phyloP scores from a whole-genome alignment of 2,113 vertebrate species.

The Chelonoidis abingdonii region DNA sequence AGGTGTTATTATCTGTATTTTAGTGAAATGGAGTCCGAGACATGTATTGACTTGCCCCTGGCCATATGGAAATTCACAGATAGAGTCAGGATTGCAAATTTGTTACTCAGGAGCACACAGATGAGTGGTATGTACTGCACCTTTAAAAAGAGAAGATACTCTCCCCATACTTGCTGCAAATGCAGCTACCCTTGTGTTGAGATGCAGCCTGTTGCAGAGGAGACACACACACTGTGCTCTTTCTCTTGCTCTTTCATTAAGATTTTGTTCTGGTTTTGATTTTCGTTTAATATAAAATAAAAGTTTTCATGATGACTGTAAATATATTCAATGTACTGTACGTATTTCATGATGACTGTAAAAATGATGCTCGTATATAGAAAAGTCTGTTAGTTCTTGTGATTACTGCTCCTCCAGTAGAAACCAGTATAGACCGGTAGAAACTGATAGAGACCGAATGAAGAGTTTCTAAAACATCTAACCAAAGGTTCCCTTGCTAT shows the following conservation, averaged over 20 bases:
- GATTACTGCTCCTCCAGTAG: not conserved
- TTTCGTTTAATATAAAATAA: not conserved
- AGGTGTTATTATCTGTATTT: conserved; percentile 37
- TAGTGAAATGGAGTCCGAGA: conserved; percentile 23
- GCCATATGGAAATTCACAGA: conserved; percentile 27
- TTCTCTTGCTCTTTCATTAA: not conserved
- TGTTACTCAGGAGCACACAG: conserved; percentile 22
- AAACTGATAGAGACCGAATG: not conserved
- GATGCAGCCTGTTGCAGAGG: not conserved
- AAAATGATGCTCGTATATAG: not conserved
- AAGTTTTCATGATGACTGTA: not conserved
- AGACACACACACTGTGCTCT: not conserved
- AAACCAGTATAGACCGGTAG: not conserved
- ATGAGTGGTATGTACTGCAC: fast-evolving
- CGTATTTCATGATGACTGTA: not conserved
- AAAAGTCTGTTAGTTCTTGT: not conserved
- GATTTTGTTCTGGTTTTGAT: not conserved
- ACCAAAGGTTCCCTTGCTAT: not conserved
- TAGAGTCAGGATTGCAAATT: conserved; percentile 31
- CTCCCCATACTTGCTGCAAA: not conserved
- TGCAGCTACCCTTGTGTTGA: not conserved
- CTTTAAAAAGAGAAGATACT: not conserved
- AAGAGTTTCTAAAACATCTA: not conserved
- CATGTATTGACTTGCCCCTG: conserved; percentile 56
- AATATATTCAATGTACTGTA: not conserved